phyloP scores from a whole-genome alignment of 2,113 vertebrate species.

The Dicentrarchus labrax region DNA sequence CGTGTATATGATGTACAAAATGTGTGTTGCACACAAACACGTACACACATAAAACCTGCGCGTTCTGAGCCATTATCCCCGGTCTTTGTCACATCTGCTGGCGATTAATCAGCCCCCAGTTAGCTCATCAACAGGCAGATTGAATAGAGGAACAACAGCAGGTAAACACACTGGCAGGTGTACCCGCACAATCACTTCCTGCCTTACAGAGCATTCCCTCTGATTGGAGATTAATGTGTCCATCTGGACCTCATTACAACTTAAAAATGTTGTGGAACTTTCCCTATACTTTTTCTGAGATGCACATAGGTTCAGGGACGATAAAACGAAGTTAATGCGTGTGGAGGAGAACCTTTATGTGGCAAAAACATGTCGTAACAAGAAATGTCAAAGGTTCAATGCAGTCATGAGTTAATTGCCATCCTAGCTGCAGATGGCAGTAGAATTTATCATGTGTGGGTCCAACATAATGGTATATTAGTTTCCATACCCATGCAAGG shows the following conservation, averaged over 20 bases:
- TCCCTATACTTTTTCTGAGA: neutral
- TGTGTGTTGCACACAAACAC: slow-evolving; percentile 13
- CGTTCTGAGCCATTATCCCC: slow-evolving; percentile 65
- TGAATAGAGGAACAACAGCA: slow-evolving; percentile 64
- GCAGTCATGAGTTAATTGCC: neutral
- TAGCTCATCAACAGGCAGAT: slow-evolving; percentile 64
- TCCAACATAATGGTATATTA: neutral
- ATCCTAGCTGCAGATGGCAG: neutral
- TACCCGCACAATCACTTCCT: slow-evolving; percentile 23
- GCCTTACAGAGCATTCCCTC: slow-evolving; percentile 36
- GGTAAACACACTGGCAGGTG: slow-evolving; percentile 69
- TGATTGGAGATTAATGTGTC: slow-evolving; percentile 67
- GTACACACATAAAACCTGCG: slow-evolving; percentile 30
- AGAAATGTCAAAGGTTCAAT: slow-evolving; percentile 8
- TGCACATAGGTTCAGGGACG: neutral
- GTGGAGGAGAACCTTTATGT: slow-evolving; percentile 4
- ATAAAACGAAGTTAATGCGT: slow-evolving; percentile 19
- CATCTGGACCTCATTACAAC: slow-evolving; percentile 71
- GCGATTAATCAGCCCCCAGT: slow-evolving; percentile 75
- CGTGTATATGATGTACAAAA: slow-evolving; percentile 38
- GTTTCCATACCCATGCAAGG: neutral
- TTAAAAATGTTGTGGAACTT: slow-evolving; percentile 51
- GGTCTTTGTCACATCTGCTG: slow-evolving; percentile 70
- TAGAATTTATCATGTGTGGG: neutral
- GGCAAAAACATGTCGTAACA: neutral